Evolutionary conservation across 2,113 vertebrate species (phyloP), one percentile per base, ranked within the genome.

Genomic region (Salvelinus alpinus): DNA sequence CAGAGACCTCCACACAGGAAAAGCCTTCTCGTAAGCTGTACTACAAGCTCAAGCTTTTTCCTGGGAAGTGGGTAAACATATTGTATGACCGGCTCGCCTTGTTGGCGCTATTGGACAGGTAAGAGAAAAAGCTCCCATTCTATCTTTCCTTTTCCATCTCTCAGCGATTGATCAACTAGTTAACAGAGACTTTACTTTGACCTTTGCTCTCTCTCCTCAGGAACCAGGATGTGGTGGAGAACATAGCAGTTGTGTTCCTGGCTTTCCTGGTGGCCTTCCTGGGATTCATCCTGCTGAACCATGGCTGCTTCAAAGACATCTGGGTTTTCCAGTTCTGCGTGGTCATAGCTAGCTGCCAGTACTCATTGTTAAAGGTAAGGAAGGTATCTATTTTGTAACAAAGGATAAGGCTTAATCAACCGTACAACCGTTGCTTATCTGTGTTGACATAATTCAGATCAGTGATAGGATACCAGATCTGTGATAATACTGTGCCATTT

Each of bases 281-380:
- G 72, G 98, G 97, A 18, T 99, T 98, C 84, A 83, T 96, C 78
- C 96, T 98, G 1, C 89, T 99, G 68, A 98, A 94, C 78, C 95
- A 93, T 44, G 97, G 97, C 78, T 97, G 96, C 84, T 98, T 96
- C 91, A 97, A 95, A 89, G 98, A 99, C 73, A 91, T 97, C 78
- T 97, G 97, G 95, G 91, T 96, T 34, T 93, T 99, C 25, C 94
- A 98, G 88, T 99, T 99, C 91, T 99, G 98, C 85, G 91, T 98
- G 0, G 94, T 99, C 76, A 98, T 99, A 82, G 96, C 98, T 80
- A 96, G 98, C 87, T 99, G 98, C 88, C 98, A 99, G 85, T 99
- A 99, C 86, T 99, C 97, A 20, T 91, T 99, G 77, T 85, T 99
- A 67, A 99, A 99, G 96, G 98, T 97, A 94, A 11, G 16, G 3